Conservation (phyloP, 2,113 vertebrate species). For the Salvelinus sp. region DNA sequence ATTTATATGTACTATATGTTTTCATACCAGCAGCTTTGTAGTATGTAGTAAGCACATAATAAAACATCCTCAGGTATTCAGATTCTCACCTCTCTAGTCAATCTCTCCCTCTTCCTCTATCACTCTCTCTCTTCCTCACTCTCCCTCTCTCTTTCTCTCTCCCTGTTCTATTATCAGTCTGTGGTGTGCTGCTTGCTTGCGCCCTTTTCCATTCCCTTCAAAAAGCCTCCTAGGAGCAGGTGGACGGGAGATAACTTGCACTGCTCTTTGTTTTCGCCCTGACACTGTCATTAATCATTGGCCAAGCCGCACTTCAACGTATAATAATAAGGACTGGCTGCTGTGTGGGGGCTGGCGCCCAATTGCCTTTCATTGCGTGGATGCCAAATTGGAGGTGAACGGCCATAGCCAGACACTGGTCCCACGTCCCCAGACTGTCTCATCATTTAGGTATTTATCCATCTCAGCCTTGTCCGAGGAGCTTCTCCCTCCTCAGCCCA, state of each 20-base stretch:
- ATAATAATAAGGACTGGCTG: slow-evolving; percentile 99
- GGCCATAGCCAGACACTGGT: slow-evolving; percentile 92
- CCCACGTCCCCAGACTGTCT: slow-evolving; percentile 96
- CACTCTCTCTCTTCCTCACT: slow-evolving; percentile 22
- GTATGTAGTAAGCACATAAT: background rate
- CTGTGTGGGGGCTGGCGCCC: slow-evolving; percentile 89
- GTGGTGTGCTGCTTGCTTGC: slow-evolving; percentile 68
- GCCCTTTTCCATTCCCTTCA: slow-evolving; percentile 88
- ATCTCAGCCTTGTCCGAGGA: slow-evolving; percentile 89
- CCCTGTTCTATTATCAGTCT: slow-evolving; percentile 84
- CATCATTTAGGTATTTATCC: slow-evolving; percentile 99
- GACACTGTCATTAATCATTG: slow-evolving; percentile 99
- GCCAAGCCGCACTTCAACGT: slow-evolving; percentile 98
- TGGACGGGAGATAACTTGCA: slow-evolving; percentile 99
- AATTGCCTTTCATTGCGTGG: slow-evolving; percentile 96
- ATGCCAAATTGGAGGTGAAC: slow-evolving; percentile 99
- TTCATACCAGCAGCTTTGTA: no score
- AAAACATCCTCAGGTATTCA: background rate
- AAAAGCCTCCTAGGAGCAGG: slow-evolving; percentile 92
- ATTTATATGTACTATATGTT: no score
- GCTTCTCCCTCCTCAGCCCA: slow-evolving; percentile 79
- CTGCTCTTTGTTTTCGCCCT: slow-evolving; percentile 96
- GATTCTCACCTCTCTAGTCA: slow-evolving; percentile 54
- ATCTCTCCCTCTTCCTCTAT: slow-evolving; percentile 11
- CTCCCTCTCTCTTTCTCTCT: slow-evolving; percentile 68